phyloP scores from a whole-genome alignment of 2,113 vertebrate genomes.

The Tragelaphus buxtoni region DNA sequence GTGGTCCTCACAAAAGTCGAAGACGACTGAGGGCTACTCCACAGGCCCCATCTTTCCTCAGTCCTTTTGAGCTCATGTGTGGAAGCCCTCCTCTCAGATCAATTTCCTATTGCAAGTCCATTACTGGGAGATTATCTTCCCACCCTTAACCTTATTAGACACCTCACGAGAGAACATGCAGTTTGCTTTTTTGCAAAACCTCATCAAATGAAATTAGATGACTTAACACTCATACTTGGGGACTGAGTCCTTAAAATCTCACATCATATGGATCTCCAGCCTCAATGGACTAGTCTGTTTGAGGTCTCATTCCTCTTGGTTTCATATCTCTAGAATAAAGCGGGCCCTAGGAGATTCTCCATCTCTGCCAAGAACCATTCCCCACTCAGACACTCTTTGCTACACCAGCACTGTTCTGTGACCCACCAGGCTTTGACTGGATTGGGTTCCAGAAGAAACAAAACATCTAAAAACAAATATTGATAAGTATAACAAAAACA shows the following conservation, averaged over 20 bases:
- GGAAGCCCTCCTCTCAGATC: not conserved
- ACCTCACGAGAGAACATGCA: not conserved
- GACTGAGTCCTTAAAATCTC: not conserved
- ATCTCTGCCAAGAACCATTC: not conserved
- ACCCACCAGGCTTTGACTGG: not conserved
- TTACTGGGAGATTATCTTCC: not conserved
- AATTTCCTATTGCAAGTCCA: not conserved
- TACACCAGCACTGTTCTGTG: not conserved
- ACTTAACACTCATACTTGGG: not conserved
- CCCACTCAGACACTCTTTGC: not conserved
- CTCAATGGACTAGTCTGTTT: not conserved
- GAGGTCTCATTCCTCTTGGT: not conserved
- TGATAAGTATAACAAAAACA: not conserved
- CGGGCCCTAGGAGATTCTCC: not conserved
- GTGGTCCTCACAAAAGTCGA: fast-evolving
- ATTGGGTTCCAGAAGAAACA: not conserved
- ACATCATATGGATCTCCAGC: not conserved
- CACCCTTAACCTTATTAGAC: not conserved
- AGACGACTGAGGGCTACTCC: not conserved
- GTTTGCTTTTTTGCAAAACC: not conserved
- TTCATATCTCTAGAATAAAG: not conserved
- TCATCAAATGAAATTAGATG: not conserved
- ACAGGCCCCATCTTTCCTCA: not conserved
- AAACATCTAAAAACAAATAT: not conserved
- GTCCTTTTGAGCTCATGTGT: not conserved